These are phyloP conservation scores for Cyclina sinensis DNA, from an alignment of 1,140 invertebrate genomes.

Conservation along the genomic window DNA sequence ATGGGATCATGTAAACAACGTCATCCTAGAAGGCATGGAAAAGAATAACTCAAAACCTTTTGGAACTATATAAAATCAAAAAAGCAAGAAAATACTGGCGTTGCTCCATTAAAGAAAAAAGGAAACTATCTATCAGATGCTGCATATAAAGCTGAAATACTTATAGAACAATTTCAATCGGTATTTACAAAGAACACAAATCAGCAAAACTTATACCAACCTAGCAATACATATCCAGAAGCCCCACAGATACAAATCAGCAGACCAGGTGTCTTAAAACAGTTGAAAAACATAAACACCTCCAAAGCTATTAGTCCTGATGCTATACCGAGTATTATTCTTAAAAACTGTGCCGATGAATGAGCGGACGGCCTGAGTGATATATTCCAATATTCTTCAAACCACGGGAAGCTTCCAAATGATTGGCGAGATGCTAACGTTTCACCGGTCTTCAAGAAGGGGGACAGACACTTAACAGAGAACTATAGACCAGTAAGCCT, in stretches of 20 bases:
- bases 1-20: constrained; percentile 63
- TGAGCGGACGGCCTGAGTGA: background rate
- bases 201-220: background rate
- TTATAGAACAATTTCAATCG: constrained; percentile 52
- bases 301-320: too few species aligned
- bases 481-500: constrained; percentile 29
- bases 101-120: constrained; percentile 59
- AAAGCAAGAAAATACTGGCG: constrained; percentile 64
- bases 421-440: constrained; percentile 53
- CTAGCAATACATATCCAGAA: background rate
- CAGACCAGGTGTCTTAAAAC: constrained; percentile 5
- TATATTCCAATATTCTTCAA: too few species aligned
- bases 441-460: too few species aligned
- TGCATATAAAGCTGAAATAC: constrained; percentile 1
- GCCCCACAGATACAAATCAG: background rate
- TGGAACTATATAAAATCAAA: constrained; percentile 69
- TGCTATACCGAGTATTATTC: too few species aligned
- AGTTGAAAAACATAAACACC: constrained; percentile 9
- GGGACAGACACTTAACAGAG: too few species aligned
- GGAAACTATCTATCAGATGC: background rate
- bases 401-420: background rate
- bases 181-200: constrained; percentile 42
- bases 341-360: constrained; percentile 34
- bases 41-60: constrained; percentile 70
- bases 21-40: constrained; percentile 52